Conservation (phyloP, 1,140 invertebrate species). For the Drosophila aff. region DNA sequence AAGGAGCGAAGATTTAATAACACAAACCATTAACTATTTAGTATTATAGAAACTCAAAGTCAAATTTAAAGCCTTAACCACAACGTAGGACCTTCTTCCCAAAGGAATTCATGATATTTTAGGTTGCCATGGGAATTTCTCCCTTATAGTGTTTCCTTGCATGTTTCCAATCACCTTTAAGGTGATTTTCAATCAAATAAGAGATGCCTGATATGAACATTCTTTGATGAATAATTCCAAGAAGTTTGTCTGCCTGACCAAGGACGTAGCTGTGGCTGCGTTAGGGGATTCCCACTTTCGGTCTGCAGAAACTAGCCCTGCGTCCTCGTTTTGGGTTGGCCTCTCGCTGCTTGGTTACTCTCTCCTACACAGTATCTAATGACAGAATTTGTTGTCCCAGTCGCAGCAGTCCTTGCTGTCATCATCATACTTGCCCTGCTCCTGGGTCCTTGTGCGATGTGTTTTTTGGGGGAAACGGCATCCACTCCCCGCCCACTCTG, state of each 20-base stretch:
- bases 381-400: slow-evolving; percentile 70
- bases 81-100: background rate
- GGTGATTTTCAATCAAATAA: background rate
- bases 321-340: slow-evolving; percentile 9
- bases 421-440: slow-evolving; percentile 69
- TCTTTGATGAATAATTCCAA: background rate
- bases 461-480: slow-evolving; percentile 8
- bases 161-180: background rate
- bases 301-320: background rate
- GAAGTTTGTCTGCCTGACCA: background rate
- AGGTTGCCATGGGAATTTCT: background rate
- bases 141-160: background rate
- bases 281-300: slow-evolving; percentile 10
- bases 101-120: background rate
- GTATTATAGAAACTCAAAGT: no score
- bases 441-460: slow-evolving; percentile 14
- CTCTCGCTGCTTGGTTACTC: slow-evolving; percentile 39
- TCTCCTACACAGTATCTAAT: slow-evolving; percentile 72
- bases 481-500: background rate
- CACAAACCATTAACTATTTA: background rate
- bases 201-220: background rate
- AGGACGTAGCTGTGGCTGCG: background rate
- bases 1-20: background rate
- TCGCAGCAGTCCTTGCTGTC: slow-evolving; percentile 67
- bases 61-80: no score